Base-by-base conservation (phyloP, 1,140 invertebrate species). In the Papilio xuthus region DNA sequence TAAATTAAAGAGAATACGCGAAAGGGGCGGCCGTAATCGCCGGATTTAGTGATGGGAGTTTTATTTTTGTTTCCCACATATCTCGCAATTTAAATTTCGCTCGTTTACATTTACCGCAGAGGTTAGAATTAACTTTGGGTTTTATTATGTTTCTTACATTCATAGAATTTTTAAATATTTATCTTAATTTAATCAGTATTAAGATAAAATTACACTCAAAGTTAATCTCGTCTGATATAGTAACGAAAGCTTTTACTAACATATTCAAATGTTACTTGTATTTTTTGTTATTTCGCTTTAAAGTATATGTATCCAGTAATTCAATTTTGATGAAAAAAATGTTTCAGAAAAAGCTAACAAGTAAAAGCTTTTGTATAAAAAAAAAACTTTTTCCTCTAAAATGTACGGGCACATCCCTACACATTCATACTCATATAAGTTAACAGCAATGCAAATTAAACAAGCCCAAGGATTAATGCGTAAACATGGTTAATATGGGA, bases 391-490 rank as follows among this genome's bases (percentile, higher is more conserved):
- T 60, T 12, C 18, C 12, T 6, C 26, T 67, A 67, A 67, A 67
- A 6, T 28, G 15, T 67, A 26, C 56, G 10, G 60, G 60, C 13
- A 67, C 60, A 28, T 28, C 60, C 60, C 60, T 67, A 32, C 13
- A 32, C 60, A 32, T 67, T 67, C 26, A 32, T 15, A 28, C 4
- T 60, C 23, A 23, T 60, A 67, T 26, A 67, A 67, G 60, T 28
- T 67, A 28, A 67, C 60, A 32, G 12, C 23, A 67, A 67, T 67
- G 60, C 26, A 67, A 67, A 67, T 67, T 67, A 67, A 67, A 67
- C 60, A 67, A 67, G 60, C 60, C n/a, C 60, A 67, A 13, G 26
- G 60, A 67, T 67, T 67, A 67, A 67, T 67, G 60, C 60, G 26
- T 28, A 28, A 67, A 67, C 60, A 26, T 67, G 60, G 60, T 67